Conservation (phyloP, 2,888 invertebrate species). For the Cryptosula pallasiana region DNA sequence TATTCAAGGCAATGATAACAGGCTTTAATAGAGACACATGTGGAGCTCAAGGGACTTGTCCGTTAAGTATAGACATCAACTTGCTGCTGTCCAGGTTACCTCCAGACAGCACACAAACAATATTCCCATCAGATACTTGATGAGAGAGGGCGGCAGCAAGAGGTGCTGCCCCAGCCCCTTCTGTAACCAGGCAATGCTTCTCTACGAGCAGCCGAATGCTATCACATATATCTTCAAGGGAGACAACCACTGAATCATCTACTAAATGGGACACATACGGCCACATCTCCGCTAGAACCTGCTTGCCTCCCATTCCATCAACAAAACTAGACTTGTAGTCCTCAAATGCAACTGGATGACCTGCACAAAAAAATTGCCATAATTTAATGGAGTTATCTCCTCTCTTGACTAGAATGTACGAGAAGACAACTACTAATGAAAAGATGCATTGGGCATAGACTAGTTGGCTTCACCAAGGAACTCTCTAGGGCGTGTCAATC, state of each 20-base stretch:
- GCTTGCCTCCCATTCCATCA: slow-evolving; percentile 45
- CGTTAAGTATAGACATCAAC: slow-evolving; percentile 30
- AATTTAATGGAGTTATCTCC: too few relatives aligned
- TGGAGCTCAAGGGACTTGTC: slow-evolving; percentile 29
- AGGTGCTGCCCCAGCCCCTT: slow-evolving; percentile 46
- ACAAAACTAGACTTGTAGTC: slow-evolving; percentile 41
- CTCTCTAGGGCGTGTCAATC: too few relatives aligned
- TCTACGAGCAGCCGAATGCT: slow-evolving; percentile 40
- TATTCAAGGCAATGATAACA: too few relatives aligned
- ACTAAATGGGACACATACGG: slow-evolving; percentile 36
- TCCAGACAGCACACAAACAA: slow-evolving; percentile 48
- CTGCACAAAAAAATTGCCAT: slow-evolving; percentile 29
- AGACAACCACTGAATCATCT: slow-evolving; percentile 38
- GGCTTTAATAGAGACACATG: too few relatives aligned
- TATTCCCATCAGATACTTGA: slow-evolving; percentile 35
- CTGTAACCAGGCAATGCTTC: slow-evolving; percentile 42
- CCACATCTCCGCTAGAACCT: slow-evolving; percentile 44
- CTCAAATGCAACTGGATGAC: slow-evolving; percentile 32
- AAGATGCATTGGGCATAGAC: too few relatives aligned
- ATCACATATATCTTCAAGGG: slow-evolving; percentile 37
- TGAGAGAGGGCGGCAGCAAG: slow-evolving; percentile 35
- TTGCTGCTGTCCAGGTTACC: slow-evolving; percentile 43
- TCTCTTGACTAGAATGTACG: too few relatives aligned
- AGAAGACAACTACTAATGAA: too few relatives aligned
- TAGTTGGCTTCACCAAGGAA: too few relatives aligned